These are phyloP conservation scores for Anarhynchus alexandrinus DNA, from an alignment of 2,113 vertebrate species.

Conservation along the genomic window DNA sequence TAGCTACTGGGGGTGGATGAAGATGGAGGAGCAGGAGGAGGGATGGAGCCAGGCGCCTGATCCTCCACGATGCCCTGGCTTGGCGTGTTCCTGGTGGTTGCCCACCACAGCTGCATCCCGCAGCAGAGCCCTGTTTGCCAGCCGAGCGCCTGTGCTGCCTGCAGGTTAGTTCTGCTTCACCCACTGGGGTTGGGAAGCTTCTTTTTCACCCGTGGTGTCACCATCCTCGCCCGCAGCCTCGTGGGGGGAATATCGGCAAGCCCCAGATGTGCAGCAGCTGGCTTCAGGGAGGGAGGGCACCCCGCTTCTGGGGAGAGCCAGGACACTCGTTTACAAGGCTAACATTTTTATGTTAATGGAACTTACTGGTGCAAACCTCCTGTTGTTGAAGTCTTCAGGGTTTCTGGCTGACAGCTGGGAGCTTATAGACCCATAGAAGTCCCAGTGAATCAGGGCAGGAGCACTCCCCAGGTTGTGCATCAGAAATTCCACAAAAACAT, in stretches of 20 bases:
- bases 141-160: background rate
- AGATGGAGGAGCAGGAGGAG: background rate
- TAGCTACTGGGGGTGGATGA: rapidly evolving
- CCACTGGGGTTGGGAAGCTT: background rate
- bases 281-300: background rate
- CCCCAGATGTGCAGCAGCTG: no score
- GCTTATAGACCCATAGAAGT: rapidly evolving
- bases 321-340: rapidly evolving
- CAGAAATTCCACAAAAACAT: background rate
- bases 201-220: background rate
- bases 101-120: background rate
- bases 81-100: rapidly evolving
- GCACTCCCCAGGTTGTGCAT: no score
- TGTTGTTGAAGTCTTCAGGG: background rate
- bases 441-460: background rate
- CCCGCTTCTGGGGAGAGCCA: background rate
- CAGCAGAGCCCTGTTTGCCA: background rate
- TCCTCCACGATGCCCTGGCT: rapidly evolving
- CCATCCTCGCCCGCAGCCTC: background rate
- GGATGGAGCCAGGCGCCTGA: background rate
- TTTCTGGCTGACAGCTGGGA: background rate
- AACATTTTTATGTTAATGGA: rapidly evolving
- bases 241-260: background rate
- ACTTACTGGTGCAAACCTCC: background rate
- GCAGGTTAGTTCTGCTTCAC: background rate